Evolutionary conservation across 1,140 invertebrate species (phyloP), one percentile per base, ranked within the genome.

Genomic region (Psix sp.): DNA sequence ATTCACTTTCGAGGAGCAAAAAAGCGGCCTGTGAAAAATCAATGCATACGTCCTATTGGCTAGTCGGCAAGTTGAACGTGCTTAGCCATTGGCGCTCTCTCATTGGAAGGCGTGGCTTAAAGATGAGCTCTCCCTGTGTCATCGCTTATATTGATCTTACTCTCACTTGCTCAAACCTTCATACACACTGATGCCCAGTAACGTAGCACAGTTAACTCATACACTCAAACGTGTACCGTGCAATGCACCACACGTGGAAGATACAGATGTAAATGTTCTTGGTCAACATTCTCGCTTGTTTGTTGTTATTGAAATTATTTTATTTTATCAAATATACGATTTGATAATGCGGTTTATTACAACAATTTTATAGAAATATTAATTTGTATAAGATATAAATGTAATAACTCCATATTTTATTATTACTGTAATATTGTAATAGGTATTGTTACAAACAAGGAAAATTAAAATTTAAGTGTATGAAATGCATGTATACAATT

Each of bases 121-220:
- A 87, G 84, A 87, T 87, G 82, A 87, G 83, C 84, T 87, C 81
- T 85, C 82, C 83, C 81, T 84, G 79, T 87, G 83, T 87, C 84
- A 86, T 87, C 84, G 81, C 78, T 84, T 86, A 86, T 87, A 87
- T 87, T 87, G 85, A 87, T 86, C 85, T 83, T 79, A 77, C 78
- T 79, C 74, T 75, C 70, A 57, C 71, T 65, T 63, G 36, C 66
- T 74, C 66, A 29, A 49, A 60, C 52, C 40, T 73, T 48, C 60
- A 29, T 31, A 65, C 65, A 48, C 60, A 65, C 54, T 38, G 52
- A 70, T 60, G 43, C 66, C 31, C 29, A 16, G 26, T 39, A 29
- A 57, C 40, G 42, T 24, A 38, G 24, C 36, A 71, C 46, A 43
- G 43, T 71, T 40, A 62, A 71, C 67, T 21, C 49, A 57, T 20